Evolutionary conservation across 2,888 invertebrate species (phyloP), one percentile per base, ranked within the genome.

Genomic region (Panzeria rudis): DNA sequence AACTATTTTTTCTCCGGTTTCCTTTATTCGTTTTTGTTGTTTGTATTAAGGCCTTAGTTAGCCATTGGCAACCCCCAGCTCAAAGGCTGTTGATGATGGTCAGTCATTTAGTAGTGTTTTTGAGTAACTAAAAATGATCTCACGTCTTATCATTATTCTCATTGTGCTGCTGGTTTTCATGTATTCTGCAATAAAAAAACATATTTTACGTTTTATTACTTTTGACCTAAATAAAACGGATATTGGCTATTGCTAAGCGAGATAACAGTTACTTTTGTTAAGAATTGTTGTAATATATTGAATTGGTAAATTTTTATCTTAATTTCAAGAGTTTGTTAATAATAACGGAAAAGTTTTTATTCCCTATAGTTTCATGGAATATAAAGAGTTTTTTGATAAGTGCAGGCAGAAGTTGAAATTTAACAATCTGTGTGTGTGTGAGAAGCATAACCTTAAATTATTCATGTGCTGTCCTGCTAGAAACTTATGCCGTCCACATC

Each of bases 101-200:
- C 47, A 75, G 54, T 44, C 54, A 32, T 38, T 38, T 38, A 44
- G 29, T 66, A 32, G 2, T 8, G 17, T 7, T 66, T 44, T 17
- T 44, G 8, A 23, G 38, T 32, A 50, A 61, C 17, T 71, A n/a
- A 35, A n/a, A 29, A 41, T 56, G 47, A 20, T 23, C 32, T 64
- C 72, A 81, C 66, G 71, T 77, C 64, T 77, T 73, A 59, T 77
- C 44, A 17, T 41, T 61, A 62, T 78, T 41, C 11, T 38, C 38
- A 35, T 77, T 78, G 23, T 73, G 13, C 59, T 73, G 81, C 81
- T 47, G 81, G 78, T 78, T 73, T 61, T 54, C 59, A 54, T 69
- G 78, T 78, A 54, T 50, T 15, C 38, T 69, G 52, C 17, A 59
- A 41, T 7, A 64, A 59, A 29, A 32, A 59, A 59, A 64, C 72